Conservation (phyloP, 2,113 vertebrate genomes). For the Hoplias malabaricus region DNA sequence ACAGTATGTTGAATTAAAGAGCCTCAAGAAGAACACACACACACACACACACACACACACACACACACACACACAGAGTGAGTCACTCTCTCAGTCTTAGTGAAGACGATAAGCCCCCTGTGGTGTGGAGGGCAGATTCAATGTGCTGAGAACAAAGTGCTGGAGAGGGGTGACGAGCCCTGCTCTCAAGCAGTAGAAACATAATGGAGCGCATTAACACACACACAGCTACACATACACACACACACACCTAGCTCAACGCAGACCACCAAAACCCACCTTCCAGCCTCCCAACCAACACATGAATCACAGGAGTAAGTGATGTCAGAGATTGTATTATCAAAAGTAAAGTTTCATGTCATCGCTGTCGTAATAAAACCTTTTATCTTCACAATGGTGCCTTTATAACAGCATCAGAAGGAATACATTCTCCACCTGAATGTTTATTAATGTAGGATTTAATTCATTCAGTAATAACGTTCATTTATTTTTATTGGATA, state of each 20-base stretch:
- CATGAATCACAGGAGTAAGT: neutral
- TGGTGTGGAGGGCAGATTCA: conserved; percentile 54
- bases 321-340: neutral
- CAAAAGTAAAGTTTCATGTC: too few species aligned
- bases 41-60: conserved; percentile 33
- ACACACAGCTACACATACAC: conserved; percentile 26
- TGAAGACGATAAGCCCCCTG: conserved; percentile 58
- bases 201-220: conserved; percentile 55
- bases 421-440: too few species aligned
- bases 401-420: too few species aligned
- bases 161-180: conserved; percentile 31
- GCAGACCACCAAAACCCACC: neutral
- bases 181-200: conserved; percentile 42
- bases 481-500: too few species aligned
- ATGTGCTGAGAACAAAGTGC: conserved; percentile 62
- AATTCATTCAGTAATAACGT: too few species aligned
- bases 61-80: conserved; percentile 6
- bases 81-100: conserved; percentile 60
- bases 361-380: too few species aligned
- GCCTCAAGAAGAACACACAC: conserved; percentile 13
- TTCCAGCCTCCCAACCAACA: neutral
- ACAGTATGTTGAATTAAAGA: neutral
- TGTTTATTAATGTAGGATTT: too few species aligned
- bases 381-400: too few species aligned
- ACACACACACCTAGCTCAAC: neutral